Base-by-base conservation (phyloP, 2,113 vertebrate genomes). In the Pangasianodon gigas region DNA sequence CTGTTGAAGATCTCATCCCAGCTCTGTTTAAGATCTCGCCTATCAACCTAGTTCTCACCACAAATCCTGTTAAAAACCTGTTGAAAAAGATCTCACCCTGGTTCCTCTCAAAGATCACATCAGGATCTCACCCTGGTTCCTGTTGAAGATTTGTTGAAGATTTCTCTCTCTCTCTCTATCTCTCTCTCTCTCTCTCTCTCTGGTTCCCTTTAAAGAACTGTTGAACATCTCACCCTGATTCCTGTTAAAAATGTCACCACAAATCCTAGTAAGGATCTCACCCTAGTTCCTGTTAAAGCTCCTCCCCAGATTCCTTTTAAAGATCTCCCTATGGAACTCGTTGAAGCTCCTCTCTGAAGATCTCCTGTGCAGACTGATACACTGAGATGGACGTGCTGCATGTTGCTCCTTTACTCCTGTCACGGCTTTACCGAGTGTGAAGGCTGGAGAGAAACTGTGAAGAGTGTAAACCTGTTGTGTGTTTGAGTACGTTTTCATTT, bases 391-490 rank as follows among this genome's bases (percentile, higher is more conserved):
- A 74, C 44, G n/a, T 69, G 48, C 81, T 75, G 41, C 81, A 89
- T 84, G 84, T 75, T 84, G 60, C 54, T 60, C 52, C 67, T 89
- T 58, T 58, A 21, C 41, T 84, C 37, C 32, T 74, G 65, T 83
- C 18, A 60, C 26, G 69, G 67, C 86, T n/a, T 46, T 88, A 88
- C 44, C 14, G 41, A 37, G 48, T 21, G 29, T 9, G 51, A 75
- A 52, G 75, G 5, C 16, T 54, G 58, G 60, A 84, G 81, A 89
- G 67, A 56, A 74, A 71, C 81, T 89, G 87, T 89, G 65, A 88
- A 52, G 60, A 44, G 32, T 71, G 51, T 56, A 29, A 67, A 44
- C 10, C 13, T 67, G 29, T 21, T 58, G 51, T 74, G 80, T 46
- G 44, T 51, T 37, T 54, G 65, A 71, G 19, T n/a, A 52, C 52